phyloP scores from a whole-genome alignment of 2,888 invertebrate species.

The Rotaria macrura region DNA sequence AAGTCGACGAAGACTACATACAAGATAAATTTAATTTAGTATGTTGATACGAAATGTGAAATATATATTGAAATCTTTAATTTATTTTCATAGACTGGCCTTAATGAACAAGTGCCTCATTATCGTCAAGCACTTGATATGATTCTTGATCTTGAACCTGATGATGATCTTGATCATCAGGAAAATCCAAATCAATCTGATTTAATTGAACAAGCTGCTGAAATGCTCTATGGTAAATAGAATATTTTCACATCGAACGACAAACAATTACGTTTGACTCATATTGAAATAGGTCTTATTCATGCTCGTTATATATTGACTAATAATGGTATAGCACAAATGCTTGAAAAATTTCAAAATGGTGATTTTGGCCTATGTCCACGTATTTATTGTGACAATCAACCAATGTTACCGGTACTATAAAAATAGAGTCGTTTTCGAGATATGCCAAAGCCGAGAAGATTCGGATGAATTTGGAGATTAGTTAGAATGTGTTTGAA shows the following conservation, averaged over 20 bases:
- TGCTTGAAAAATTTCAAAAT: slow-evolving; percentile 98
- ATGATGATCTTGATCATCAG: slow-evolving; percentile 77
- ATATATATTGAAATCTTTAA: slow-evolving; percentile 46
- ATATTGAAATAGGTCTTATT: slow-evolving; percentile 59
- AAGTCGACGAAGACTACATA: slow-evolving; percentile 99
- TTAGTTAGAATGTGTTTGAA: too few relatives aligned
- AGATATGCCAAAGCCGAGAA: too few relatives aligned
- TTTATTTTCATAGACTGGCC: slow-evolving; percentile 49
- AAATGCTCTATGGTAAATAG: slow-evolving; percentile 78
- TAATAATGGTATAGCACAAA: slow-evolving; percentile 93
- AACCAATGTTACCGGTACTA: slow-evolving; percentile 72
- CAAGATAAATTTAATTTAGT: slow-evolving; percentile 95
- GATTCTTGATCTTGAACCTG: slow-evolving; percentile 97
- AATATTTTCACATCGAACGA: not conserved
- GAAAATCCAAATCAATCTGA: slow-evolving; percentile 95
- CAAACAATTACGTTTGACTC: too few relatives aligned
- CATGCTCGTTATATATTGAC: slow-evolving; percentile 98
- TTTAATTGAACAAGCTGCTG: slow-evolving; percentile 95
- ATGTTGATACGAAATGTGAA: not conserved
- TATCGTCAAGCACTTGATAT: slow-evolving; percentile 97
- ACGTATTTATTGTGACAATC: slow-evolving; percentile 94
- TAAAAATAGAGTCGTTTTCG: too few relatives aligned
- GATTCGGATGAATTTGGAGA: too few relatives aligned
- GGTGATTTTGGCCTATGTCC: slow-evolving; percentile 98
- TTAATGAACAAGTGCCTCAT: slow-evolving; percentile 65